Evolutionary conservation across 2,797 vertebrate species (phyloP), one percentile per base, ranked within the genome.

Genomic region (Onychomys arenicola): DNA sequence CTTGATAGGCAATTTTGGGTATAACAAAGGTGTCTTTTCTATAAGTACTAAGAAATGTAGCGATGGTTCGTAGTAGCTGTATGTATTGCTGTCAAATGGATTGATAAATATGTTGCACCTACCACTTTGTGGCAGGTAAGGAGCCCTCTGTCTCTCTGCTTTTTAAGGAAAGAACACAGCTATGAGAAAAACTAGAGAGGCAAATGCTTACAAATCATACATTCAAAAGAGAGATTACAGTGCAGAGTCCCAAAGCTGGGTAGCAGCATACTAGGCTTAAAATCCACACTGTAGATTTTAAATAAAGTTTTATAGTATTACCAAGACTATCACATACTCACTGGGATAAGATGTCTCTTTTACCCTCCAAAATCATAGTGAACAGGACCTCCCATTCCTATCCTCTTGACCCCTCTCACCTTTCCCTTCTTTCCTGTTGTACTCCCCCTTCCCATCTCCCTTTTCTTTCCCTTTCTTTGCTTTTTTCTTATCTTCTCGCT

Each of bases 401-500:
- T 55, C 52, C 67, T 76, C 32, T 61, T 32, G 37, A 29, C 10
- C 1, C 3, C 25, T 63, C 17, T 7, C 0, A 1, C 7, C 8
- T 55, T 40, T 23, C 8, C 46, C 8, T 37, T 87, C 13, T 13
- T 23, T 75, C 23, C 23, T 43, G 16, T 59, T 14, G 34, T n/a
- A 2, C 1, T 40, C 8, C 5, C 21, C 23, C 43, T n/a, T 25
- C 83, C 4, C 21, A 2, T 25, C 6, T 12, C 3, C 12, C 12
- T 52, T 55, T 63, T 75, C n/a, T 52, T 52, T 75, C 4, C 49
- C 55, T 92, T 80, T 40, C 16, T 69, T 80, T 65, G 11, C 17
- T 76, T 32, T 40, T 25, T n/a, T 81, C 25, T 40, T 12, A 25
- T 55, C 32, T 32, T 61, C 2, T 34, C 5, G 5, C 5, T 23